These are phyloP conservation scores for Palythoa heliodiscus DNA, from an alignment of 92 coral and sea anemone species.

Conservation along the genomic window DNA sequence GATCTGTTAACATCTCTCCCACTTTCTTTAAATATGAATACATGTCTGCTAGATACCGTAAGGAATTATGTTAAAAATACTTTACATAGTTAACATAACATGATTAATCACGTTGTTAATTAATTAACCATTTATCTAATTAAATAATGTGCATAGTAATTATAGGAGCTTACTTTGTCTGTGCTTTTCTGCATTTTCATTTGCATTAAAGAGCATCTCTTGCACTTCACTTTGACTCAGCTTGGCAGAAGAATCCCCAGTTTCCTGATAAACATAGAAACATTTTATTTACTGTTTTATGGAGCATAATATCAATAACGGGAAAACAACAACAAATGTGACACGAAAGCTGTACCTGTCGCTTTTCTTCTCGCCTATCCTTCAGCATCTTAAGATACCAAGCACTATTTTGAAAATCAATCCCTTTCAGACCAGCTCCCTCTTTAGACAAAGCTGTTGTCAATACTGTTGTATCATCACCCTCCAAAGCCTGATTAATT, in stretches of 20 bases:
- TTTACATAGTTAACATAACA: background rate
- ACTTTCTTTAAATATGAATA: too few relatives aligned
- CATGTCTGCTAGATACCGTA: too few relatives aligned
- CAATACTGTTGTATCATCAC: conserved; percentile 62
- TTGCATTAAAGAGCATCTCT: conserved; percentile 70
- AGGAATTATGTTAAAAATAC: too few relatives aligned
- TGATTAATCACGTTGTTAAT: background rate
- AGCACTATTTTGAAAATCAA: conserved; percentile 60
- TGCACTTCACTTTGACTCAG: conserved; percentile 88
- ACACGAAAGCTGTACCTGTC: conserved; percentile 58
- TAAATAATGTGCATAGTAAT: background rate
- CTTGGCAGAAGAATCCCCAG: conserved; percentile 62
- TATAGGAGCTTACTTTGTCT: conserved; percentile 68
- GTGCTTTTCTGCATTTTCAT: conserved; percentile 77
- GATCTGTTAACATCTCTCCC: too few relatives aligned
- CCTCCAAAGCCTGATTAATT: conserved; percentile 73
- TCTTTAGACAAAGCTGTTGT: conserved; percentile 58
- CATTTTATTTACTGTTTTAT: background rate
- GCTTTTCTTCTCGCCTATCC: conserved; percentile 63
- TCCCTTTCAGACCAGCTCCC: conserved; percentile 67
- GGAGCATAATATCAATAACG: background rate
- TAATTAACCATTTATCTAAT: background rate
- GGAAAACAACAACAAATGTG: background rate
- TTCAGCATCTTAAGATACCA: conserved; percentile 86
- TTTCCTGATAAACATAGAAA: conserved; percentile 51